Conservation (phyloP, 2,113 vertebrate species). For the Formicarius rufipectus region DNA sequence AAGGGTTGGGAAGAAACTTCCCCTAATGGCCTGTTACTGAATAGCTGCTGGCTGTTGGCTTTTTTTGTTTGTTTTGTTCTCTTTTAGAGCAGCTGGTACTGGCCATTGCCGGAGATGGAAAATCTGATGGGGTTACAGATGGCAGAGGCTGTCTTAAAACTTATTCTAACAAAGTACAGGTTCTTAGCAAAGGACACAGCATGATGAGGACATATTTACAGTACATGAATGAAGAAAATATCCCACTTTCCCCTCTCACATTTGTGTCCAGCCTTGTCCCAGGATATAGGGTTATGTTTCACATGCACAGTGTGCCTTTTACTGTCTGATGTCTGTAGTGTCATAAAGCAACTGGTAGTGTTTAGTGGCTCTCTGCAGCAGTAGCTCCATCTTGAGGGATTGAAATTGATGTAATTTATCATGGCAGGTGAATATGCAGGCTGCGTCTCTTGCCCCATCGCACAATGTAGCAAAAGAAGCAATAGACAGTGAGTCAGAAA, state of each 20-base stretch:
- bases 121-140: neutral
- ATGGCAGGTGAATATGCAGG: slow-evolving; percentile 66
- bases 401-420: slow-evolving; percentile 65
- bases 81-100: neutral
- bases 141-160: neutral
- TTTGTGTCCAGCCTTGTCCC: neutral
- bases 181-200: neutral
- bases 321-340: neutral
- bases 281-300: neutral
- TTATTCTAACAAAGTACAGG: neutral
- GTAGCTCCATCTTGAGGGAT: slow-evolving; percentile 39
- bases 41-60: slow-evolving; percentile 16
- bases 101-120: neutral
- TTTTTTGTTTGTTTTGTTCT: neutral
- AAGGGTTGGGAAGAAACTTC: slow-evolving; percentile 43
- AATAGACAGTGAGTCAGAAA: neutral
- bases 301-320: neutral
- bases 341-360: slow-evolving; percentile 56
- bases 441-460: slow-evolving; percentile 2
- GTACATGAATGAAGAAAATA: neutral
- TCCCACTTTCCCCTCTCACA: neutral
- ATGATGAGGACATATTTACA: neutral
- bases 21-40: slow-evolving; percentile 1
- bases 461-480: slow-evolving; percentile 35
- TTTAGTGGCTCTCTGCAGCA: slow-evolving; percentile 54